phyloP scores from a whole-genome alignment of 2,888 invertebrate genomes.

The Nasonovia ribisnigri region DNA sequence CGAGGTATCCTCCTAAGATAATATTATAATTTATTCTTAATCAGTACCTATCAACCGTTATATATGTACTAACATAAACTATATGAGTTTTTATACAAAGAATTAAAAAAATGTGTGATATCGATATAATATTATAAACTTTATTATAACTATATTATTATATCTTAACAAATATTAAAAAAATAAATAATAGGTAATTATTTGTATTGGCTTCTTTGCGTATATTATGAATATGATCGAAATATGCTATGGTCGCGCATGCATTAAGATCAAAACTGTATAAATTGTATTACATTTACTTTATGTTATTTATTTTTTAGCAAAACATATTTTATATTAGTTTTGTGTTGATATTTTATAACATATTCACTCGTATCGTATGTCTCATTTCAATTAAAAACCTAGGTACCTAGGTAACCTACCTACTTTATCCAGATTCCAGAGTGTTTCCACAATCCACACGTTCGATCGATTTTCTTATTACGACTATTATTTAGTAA shows the following conservation, averaged over 20 bases:
- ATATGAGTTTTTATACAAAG: background rate
- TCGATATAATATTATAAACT: too few species aligned
- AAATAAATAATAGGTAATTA: too few species aligned
- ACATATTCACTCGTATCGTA: background rate
- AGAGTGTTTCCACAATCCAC: background rate
- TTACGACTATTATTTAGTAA: background rate
- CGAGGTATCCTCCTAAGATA: background rate
- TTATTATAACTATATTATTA: too few species aligned
- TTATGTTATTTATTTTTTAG: too few species aligned
- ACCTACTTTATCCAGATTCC: background rate
- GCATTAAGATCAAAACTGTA: too few species aligned
- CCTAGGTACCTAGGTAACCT: too few species aligned
- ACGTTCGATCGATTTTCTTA: background rate
- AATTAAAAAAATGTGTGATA: too few species aligned
- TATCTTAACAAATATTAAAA: too few species aligned
- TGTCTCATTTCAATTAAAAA: background rate
- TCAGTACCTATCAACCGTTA: background rate
- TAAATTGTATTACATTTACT: too few species aligned
- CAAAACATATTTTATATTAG: background rate
- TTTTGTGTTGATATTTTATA: background rate
- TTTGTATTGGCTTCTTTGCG: too few species aligned
- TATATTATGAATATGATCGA: too few species aligned
- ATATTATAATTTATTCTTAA: background rate
- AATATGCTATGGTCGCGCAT: too few species aligned
- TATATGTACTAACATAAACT: background rate